A percentile compares a stretch with the other conserved stretches of the same genome.
Conservation (phyloP, 2,113 vertebrate genomes). For the Propithecus coquereli region DNA sequence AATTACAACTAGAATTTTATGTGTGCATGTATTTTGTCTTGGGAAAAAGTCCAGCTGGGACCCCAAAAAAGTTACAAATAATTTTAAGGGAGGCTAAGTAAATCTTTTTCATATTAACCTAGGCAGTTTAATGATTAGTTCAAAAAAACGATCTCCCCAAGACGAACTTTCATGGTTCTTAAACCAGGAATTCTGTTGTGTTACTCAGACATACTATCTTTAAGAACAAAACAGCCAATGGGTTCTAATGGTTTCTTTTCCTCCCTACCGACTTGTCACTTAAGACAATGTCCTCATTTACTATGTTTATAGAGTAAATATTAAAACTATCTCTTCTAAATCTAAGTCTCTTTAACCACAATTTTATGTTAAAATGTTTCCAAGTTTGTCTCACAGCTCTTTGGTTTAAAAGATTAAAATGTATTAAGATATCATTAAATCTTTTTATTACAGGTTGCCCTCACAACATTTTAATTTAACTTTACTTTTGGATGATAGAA, state of each 20-base stretch:
- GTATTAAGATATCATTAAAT: not conserved
- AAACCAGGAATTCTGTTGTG: not conserved
- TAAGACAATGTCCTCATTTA: not conserved
- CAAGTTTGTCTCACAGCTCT: not conserved
- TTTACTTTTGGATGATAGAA: not conserved
- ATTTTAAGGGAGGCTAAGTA: not conserved
- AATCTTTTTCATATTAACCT: not conserved
- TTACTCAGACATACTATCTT: not conserved
- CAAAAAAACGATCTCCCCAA: not conserved
- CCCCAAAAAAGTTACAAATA: not conserved
- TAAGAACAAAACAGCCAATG: not conserved
- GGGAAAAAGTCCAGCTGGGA: not conserved
- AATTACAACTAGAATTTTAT: not conserved
- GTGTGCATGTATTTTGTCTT: not conserved
- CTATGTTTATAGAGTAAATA: not conserved
- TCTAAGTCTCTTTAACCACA: not conserved
- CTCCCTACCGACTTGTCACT: not conserved
- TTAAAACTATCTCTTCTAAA: slow-evolving; percentile 13
- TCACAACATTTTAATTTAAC: not conserved
- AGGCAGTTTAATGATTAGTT: not conserved
- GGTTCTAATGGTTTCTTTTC: not conserved
- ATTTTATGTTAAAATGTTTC: slow-evolving; percentile 5
- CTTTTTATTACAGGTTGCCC: not conserved
- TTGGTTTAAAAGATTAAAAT: not conserved
- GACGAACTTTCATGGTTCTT: not conserved